A percentile compares a stretch with the other conserved stretches of the same genome.
Evolutionary conservation across 2,888 invertebrate genomes (phyloP).

Genomic region (Pandemis cinnamomeana): DNA sequence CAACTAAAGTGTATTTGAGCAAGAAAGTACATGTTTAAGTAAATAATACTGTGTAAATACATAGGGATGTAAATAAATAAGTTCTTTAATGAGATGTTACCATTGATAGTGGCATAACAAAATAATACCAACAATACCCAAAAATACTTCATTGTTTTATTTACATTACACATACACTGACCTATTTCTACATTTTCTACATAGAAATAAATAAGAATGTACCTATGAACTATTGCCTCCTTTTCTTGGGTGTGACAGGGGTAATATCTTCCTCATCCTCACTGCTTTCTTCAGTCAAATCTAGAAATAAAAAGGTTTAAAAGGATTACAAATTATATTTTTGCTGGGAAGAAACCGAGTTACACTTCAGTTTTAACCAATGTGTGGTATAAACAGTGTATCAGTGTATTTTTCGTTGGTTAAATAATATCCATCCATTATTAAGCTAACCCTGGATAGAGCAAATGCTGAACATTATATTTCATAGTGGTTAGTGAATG

Average conservation of each 20-base stretch:
- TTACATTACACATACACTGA: slow-evolving; percentile 6
- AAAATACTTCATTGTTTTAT: slow-evolving; percentile 33
- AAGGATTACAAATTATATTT: neutral
- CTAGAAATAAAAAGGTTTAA: slow-evolving; percentile 10
- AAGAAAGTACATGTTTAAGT: slow-evolving; percentile 15
- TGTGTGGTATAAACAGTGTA: neutral
- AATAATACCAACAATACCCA: slow-evolving; percentile 43
- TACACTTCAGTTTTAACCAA: neutral
- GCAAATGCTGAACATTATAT: no score
- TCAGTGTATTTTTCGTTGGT: neutral
- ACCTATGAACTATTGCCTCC: slow-evolving; percentile 54
- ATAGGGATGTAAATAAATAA: slow-evolving; percentile 42
- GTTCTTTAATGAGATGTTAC: slow-evolving; percentile 41
- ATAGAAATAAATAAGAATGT: slow-evolving; percentile 20
- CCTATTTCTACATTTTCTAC: neutral
- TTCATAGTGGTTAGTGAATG: no score
- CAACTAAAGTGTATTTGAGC: slow-evolving; percentile 17
- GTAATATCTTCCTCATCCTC: slow-evolving; percentile 53
- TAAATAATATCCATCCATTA: no score
- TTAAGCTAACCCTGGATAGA: no score
- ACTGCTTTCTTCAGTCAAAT: slow-evolving; percentile 49
- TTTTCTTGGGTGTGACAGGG: slow-evolving; percentile 59
- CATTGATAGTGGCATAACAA: slow-evolving; percentile 39
- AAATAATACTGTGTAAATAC: slow-evolving; percentile 42
- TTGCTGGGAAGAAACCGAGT: neutral